Evolutionary conservation across 1,140 invertebrate genomes (phyloP).

Genomic region (Neodiprion pinetum): DNA sequence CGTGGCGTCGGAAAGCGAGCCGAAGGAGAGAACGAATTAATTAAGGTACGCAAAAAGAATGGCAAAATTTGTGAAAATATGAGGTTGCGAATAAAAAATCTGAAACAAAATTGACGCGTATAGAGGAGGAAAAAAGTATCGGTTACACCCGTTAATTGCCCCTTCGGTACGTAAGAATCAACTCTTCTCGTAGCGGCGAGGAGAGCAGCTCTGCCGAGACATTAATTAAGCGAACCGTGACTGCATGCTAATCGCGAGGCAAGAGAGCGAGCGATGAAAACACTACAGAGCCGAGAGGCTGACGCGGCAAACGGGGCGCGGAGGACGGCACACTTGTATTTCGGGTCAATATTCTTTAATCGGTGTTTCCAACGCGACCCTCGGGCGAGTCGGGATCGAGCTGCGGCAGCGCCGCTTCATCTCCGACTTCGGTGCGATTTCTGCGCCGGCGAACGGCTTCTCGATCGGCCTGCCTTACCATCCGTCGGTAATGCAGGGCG

Average conservation of each 20-base stretch:
- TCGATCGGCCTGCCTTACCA: no score
- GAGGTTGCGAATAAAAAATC: no score
- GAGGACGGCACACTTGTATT: background rate
- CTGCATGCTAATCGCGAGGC: constrained; percentile 6
- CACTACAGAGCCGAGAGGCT: background rate
- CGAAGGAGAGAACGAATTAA: background rate
- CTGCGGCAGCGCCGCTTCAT: background rate
- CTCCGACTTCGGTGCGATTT: no score
- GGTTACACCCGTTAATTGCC: constrained; percentile 2
- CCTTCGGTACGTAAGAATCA: background rate
- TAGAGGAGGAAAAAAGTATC: background rate
- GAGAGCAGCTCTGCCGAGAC: background rate
- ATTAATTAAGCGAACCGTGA: constrained; percentile 5
- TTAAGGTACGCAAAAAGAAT: background rate
- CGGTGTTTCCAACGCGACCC: background rate
- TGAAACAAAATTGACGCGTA: background rate
- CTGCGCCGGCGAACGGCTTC: no score
- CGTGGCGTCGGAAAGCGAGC: no score
- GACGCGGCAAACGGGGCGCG: no score
- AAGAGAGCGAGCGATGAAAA: constrained; percentile 2
- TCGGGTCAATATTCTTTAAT: constrained; percentile 4
- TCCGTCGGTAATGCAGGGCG: no score
- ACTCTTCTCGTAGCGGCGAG: background rate
- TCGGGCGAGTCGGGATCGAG: background rate
- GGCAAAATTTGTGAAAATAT: no score